Conservation (phyloP, 2,888 invertebrate species). For the Seira sanloemensis region DNA sequence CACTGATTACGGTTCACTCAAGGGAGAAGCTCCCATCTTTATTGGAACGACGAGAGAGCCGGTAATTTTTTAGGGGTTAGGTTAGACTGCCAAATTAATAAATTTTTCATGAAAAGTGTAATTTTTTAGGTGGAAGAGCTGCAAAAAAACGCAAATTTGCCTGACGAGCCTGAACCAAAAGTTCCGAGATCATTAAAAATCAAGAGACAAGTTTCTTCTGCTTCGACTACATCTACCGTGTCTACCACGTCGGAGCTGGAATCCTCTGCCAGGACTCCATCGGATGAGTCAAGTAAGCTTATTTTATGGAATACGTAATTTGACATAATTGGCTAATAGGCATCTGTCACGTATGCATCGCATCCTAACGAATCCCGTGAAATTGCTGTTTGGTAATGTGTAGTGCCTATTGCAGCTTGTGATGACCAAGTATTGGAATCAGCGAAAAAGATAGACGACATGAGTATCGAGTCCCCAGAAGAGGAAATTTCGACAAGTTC, state of each 20-base stretch:
- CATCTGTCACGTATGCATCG: neutral
- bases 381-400: neutral
- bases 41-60: constrained; percentile 49
- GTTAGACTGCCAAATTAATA: no score
- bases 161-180: constrained; percentile 46
- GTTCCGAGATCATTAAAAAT: constrained; percentile 48
- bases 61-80: no score
- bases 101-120: no score
- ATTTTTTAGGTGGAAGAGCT: constrained; percentile 53
- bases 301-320: neutral
- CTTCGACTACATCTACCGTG: constrained; percentile 43
- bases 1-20: constrained; percentile 48
- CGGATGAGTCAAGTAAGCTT: constrained; percentile 30
- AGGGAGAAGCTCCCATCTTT: constrained; percentile 45
- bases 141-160: constrained; percentile 29
- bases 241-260: constrained; percentile 36
- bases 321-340: constrained; percentile 7
- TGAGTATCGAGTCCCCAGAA: constrained; percentile 42
- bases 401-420: neutral
- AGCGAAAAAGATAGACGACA: constrained; percentile 44
- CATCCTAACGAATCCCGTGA: neutral
- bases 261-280: constrained; percentile 32
- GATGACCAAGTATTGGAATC: constrained; percentile 40
- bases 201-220: constrained; percentile 52
- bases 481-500: constrained; percentile 54